phyloP scores from a whole-genome alignment of 2,113 vertebrate species.

The Vidua chalybeata region DNA sequence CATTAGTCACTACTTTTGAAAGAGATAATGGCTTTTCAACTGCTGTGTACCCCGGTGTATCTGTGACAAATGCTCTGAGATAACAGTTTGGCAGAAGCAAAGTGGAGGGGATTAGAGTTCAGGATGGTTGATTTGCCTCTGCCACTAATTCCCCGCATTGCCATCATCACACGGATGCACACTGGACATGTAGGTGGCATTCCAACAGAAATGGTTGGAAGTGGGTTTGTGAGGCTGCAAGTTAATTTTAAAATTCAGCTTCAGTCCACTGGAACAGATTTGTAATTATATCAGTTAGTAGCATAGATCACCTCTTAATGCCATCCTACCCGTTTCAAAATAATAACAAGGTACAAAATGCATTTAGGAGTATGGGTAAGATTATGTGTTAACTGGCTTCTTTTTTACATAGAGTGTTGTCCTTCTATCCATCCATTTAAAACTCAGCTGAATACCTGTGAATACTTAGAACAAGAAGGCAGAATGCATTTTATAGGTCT shows the following conservation, averaged over 20 bases:
- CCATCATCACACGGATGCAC: fast-evolving
- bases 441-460: neutral
- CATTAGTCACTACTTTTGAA: conserved; percentile 4
- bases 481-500: neutral
- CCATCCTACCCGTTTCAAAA: neutral
- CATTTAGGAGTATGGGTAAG: neutral
- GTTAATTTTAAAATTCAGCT: neutral
- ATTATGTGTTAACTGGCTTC: neutral
- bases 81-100: neutral
- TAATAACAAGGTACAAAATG: neutral
- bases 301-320: neutral
- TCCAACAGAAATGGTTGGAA: neutral
- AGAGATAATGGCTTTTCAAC: neutral
- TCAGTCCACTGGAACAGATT: neutral
- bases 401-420: neutral
- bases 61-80: neutral
- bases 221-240: neutral
- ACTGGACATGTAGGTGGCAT: neutral
- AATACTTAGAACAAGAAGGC: neutral
- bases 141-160: neutral
- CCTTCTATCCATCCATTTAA: neutral
- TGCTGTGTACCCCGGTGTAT: neutral
- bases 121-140: neutral
- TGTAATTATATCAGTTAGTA: neutral
- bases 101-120: neutral